Conservation (phyloP, 2,888 invertebrate genomes). For the Pheosia tremula region DNA sequence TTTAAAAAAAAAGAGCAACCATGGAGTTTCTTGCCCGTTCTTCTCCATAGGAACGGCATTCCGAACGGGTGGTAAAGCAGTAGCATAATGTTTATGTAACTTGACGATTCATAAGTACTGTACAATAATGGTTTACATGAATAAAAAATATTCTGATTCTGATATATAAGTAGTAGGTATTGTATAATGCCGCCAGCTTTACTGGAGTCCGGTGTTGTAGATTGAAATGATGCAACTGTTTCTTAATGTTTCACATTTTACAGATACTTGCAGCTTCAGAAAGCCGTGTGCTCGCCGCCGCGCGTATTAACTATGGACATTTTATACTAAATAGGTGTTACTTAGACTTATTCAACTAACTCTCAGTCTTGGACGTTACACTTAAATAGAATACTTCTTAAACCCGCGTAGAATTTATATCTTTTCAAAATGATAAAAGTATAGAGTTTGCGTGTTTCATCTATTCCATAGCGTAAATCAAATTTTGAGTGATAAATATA, state of each 20-base stretch:
- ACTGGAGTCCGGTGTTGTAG: too few species aligned
- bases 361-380: constrained; percentile 84
- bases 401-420: constrained; percentile 80
- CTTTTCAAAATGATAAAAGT: constrained; percentile 56
- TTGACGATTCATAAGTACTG: too few species aligned
- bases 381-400: constrained; percentile 82
- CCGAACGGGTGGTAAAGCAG: too few species aligned
- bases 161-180: too few species aligned
- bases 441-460: constrained; percentile 49
- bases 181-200: too few species aligned
- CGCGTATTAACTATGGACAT: constrained; percentile 79
- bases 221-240: not conserved
- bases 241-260: constrained; percentile 41
- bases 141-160: too few species aligned
- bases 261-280: constrained; percentile 37
- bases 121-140: too few species aligned
- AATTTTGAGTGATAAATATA: constrained; percentile 19
- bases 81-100: too few species aligned
- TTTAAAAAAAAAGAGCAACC: too few species aligned
- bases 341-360: constrained; percentile 81
- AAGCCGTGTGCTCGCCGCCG: constrained; percentile 53
- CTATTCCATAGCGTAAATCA: constrained; percentile 48
- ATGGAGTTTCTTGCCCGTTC: too few species aligned
- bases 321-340: constrained; percentile 82
- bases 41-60: too few species aligned